Percentiles rank a stretch among this genome's conserved stretches.
Evolutionary conservation across 2,113 vertebrate genomes (phyloP).

Genomic region (Prochilodus magdalenae): DNA sequence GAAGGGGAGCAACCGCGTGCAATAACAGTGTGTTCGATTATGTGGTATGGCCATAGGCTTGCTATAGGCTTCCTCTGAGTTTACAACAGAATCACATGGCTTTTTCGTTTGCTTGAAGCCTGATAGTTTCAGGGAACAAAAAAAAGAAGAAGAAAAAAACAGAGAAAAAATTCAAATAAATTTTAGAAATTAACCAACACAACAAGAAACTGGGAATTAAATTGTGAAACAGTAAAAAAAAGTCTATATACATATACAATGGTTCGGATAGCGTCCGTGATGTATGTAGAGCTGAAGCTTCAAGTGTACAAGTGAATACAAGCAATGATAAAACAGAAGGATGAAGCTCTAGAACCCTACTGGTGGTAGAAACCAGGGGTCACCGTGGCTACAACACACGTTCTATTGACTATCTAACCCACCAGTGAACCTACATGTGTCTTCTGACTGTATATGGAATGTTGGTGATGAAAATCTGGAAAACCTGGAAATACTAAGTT

Average conservation of each 20-base stretch:
- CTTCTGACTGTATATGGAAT: no score
- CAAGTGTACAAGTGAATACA: neutral
- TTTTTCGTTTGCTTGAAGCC: conserved; percentile 12
- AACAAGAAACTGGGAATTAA: no score
- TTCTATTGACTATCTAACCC: no score
- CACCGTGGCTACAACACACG: no score
- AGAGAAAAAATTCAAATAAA: neutral
- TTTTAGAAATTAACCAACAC: no score
- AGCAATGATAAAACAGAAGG: neutral
- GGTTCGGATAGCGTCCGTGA: neutral
- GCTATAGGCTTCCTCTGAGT: conserved; percentile 25
- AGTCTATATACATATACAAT: conserved; percentile 66
- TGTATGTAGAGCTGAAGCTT: conserved; percentile 9
- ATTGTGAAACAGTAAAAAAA: conserved; percentile 37
- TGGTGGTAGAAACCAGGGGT: no score
- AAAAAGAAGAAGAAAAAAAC: neutral
- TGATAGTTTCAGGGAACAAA: neutral
- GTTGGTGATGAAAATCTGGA: no score
- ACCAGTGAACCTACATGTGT: no score
- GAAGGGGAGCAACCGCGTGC: neutral
- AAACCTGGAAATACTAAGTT: no score
- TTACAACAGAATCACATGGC: conserved; percentile 37
- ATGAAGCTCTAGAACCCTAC: neutral
- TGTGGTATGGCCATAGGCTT: conserved; percentile 28
- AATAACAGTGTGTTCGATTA: conserved; percentile 4